Conservation (phyloP, 2,888 invertebrate species). For the Bugula neritina region DNA sequence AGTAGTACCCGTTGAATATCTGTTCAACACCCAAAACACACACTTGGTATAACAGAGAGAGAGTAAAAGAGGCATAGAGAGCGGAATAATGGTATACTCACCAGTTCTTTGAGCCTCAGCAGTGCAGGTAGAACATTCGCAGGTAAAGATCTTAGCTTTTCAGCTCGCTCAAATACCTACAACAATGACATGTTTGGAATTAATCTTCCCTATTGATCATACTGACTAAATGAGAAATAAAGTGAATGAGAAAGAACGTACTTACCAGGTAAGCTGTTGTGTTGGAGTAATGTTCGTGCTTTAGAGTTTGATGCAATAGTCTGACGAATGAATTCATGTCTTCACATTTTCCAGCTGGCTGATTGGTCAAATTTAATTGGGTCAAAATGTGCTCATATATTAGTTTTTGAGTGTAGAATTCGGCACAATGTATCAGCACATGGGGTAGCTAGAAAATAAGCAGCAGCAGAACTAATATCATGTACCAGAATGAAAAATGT, state of each 20-base stretch:
- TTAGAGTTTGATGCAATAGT: conserved; percentile 35
- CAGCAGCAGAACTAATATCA: no score
- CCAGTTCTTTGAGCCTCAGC: conserved; percentile 67
- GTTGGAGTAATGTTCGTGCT: conserved; percentile 33
- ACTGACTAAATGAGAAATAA: no score
- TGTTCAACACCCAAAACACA: no score
- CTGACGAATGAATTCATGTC: conserved; percentile 51
- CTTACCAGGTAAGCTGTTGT: conserved; percentile 46
- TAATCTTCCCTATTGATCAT: no score
- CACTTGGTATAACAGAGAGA: no score
- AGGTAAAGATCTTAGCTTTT: conserved; percentile 70
- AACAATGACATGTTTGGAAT: no score
- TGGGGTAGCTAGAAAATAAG: conserved; percentile 35
- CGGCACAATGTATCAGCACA: conserved; percentile 71
- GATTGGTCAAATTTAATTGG: conserved; percentile 54
- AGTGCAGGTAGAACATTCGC: conserved; percentile 68
- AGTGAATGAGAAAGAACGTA: no score
- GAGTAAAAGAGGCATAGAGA: no score
- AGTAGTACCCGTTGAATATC: no score
- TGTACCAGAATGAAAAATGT: no score
- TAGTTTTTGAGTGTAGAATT: conserved; percentile 71
- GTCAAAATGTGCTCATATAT: conserved; percentile 70
- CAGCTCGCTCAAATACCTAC: conserved; percentile 70
- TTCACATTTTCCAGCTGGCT: conserved; percentile 39
- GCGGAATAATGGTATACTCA: no score